Percentiles rank a stretch among this genome's conserved stretches.
Conservation (phyloP, 1,140 invertebrate species). For the Diorhabda sublineata region DNA sequence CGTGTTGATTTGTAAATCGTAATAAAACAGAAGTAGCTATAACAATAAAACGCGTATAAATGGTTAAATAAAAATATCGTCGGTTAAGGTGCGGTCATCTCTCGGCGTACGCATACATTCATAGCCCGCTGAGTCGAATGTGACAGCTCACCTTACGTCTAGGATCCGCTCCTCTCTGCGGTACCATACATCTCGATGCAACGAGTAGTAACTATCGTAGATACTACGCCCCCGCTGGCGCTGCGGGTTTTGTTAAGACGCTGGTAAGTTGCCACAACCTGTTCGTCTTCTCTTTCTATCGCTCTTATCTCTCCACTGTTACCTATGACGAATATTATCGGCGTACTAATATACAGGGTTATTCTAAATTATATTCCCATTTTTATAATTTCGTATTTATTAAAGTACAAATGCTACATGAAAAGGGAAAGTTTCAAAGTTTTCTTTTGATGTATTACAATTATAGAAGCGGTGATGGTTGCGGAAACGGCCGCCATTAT, state of each 20-base stretch:
- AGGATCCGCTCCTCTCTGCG: not conserved
- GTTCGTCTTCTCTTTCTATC: not conserved
- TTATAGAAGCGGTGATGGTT: too few species aligned
- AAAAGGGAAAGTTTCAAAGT: too few species aligned
- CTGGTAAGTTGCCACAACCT: not conserved
- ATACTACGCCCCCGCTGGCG: not conserved
- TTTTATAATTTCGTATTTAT: too few species aligned
- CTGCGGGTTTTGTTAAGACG: not conserved
- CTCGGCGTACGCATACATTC: not conserved
- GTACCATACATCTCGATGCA: slow-evolving; percentile 1
- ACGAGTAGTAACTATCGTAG: not conserved
- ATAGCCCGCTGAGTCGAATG: slow-evolving; percentile 1
- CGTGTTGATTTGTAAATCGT: not conserved
- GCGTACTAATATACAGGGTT: too few species aligned
- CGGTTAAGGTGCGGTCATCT: not conserved
- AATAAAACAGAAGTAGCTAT: not conserved
- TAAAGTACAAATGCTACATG: too few species aligned
- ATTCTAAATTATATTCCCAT: too few species aligned
- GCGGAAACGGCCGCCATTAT: too few species aligned
- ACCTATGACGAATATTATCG: too few species aligned
- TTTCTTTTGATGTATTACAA: too few species aligned
- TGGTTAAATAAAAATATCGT: not conserved
- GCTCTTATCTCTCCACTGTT: too few species aligned
- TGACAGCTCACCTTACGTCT: slow-evolving; percentile 1
- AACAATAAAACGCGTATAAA: not conserved